A percentile compares a stretch with the other conserved stretches of the same genome.
These are phyloP conservation scores for Pycnomerus fuliginosus DNA, from an alignment of 2,888 invertebrate genomes.

Conservation along the genomic window DNA sequence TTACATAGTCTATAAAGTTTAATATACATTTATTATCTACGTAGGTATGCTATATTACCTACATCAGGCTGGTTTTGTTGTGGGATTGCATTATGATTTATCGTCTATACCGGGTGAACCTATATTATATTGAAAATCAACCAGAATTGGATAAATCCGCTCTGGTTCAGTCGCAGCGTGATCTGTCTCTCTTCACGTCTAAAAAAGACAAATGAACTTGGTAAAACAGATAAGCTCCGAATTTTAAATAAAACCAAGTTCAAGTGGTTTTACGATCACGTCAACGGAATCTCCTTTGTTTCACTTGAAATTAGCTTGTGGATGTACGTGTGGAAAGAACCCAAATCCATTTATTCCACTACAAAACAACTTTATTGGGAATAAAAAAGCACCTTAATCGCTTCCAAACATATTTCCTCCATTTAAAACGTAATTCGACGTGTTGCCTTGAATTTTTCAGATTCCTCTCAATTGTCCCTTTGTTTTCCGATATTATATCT, in stretches of 20 bases:
- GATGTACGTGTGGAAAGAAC: background rate
- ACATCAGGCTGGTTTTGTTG: too few relatives aligned
- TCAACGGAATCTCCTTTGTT: background rate
- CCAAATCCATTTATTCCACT: slow-evolving; percentile 1
- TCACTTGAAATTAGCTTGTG: too few relatives aligned
- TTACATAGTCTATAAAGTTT: slow-evolving; percentile 14
- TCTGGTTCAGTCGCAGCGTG: background rate
- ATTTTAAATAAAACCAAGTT: slow-evolving; percentile 13
- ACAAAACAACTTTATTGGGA: slow-evolving; percentile 6
- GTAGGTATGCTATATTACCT: too few relatives aligned
- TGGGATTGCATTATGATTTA: too few relatives aligned
- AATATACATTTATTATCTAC: slow-evolving; percentile 4
- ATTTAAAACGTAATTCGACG: slow-evolving; percentile 6
- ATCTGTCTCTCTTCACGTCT: slow-evolving; percentile 11
- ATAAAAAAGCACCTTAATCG: background rate
- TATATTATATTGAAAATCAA: too few relatives aligned
- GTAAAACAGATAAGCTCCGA: slow-evolving; percentile 16
- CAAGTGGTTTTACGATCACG: slow-evolving; percentile 3
- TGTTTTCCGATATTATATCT: slow-evolving; percentile 43
- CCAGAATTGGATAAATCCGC: background rate
- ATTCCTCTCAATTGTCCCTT: slow-evolving; percentile 16
- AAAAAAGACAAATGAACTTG: slow-evolving; percentile 18
- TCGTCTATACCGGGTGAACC: too few relatives aligned
- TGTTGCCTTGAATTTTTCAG: slow-evolving; percentile 3
- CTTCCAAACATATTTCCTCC: slow-evolving; percentile 7